Evolutionary conservation across 2,113 vertebrate species (phyloP), one percentile per base, ranked within the genome.

Genomic region (Erpornis zantholeuca): DNA sequence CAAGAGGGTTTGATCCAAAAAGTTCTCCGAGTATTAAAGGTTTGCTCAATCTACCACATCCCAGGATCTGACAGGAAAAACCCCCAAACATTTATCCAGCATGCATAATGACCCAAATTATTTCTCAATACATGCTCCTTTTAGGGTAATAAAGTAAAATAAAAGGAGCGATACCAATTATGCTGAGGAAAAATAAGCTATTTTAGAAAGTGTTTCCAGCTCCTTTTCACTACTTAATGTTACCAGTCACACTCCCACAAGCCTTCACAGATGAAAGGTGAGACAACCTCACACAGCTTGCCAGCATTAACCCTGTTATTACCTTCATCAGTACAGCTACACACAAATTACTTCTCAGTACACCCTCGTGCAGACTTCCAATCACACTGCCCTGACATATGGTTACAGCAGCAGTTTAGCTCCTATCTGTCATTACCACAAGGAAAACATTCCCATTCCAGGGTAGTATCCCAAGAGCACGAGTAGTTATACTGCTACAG

Each of bases 231-330:
- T 71, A 5, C 36, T 79, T 88, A 95, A 86, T 80, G 89, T 78
- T 85, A 78, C 79, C 76, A 92, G 79, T 86, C 82, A 91, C 94
- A 95, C 86, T 94, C 95, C 93, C 92, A 97, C 96, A 72, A 79
- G 79, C 88, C 68, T 90, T 72, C 42, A 5, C 50, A 96, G 87
- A 92, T 85, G 86, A 93, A 94, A 97, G 72, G 84, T 72, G 85
- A 96, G 84, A 95, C 84, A 93, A 84, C 90, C 92, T 88, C 82
- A 57, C 64, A 60, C 82, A 73, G 84, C 72, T 79, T 79, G 59
- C 61, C 66, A 78, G 36, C 21, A 9, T 95, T 97, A 95, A 95
- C 92, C 88, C 92, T 91, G 45, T 76, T 72, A 92, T 78, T 96
- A 93, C 92, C 85, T 79, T 78, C 91, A 92, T 82, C 86, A 87